These are phyloP conservation scores for Ptilorrhoa leucosticta DNA, from an alignment of 2,113 vertebrate genomes.

Conservation along the genomic window DNA sequence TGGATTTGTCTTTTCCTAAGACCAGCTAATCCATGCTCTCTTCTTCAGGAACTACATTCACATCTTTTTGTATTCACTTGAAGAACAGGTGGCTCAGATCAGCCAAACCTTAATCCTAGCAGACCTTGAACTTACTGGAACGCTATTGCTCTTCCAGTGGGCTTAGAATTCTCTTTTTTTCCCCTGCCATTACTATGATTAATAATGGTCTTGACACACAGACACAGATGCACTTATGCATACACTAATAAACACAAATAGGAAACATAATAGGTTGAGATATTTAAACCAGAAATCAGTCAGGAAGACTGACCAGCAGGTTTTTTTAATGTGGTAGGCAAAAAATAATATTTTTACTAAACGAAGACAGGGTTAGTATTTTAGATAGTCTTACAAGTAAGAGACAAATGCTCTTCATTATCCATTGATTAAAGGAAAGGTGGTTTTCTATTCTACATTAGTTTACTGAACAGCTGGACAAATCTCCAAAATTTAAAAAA, in stretches of 20 bases:
- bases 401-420: conserved; percentile 70
- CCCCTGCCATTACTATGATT: neutral
- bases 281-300: neutral
- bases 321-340: neutral
- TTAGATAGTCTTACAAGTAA: conserved; percentile 7
- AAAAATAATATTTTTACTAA: neutral
- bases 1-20: conserved; percentile 15
- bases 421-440: conserved; percentile 73
- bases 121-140: conserved; percentile 53
- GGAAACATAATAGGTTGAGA: neutral
- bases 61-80: conserved; percentile 26
- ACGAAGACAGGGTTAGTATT: conserved; percentile 7
- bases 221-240: neutral
- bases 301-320: neutral
- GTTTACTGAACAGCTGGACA: conserved; percentile 55
- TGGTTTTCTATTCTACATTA: conserved; percentile 52
- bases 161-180: neutral
- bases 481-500: conserved; percentile 38
- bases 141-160: neutral
- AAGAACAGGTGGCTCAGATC: conserved; percentile 58
- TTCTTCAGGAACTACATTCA: neutral
- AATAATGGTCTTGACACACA: neutral
- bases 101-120: conserved; percentile 47
- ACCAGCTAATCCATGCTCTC: conserved; percentile 14
- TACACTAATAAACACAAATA: conserved; percentile 5